Evolutionary conservation across 2,113 vertebrate genomes (phyloP), one percentile per base, ranked within the genome.

Genomic region (Euleptes europaea): DNA sequence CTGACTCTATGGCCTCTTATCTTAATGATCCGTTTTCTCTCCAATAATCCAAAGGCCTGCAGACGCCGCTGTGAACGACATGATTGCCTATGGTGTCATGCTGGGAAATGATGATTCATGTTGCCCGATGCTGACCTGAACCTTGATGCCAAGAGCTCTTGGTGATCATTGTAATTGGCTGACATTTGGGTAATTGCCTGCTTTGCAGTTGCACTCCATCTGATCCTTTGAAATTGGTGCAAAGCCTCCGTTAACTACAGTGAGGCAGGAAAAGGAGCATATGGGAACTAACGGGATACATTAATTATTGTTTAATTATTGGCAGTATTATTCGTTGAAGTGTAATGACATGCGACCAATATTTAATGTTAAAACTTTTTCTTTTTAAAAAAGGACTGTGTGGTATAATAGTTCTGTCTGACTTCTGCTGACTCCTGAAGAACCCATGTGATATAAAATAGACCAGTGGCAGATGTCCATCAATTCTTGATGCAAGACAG

Each of bases 221-320:
- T 79, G 76, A 85, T 82, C 72, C 38, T 82, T 65, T 86, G 63
- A 80, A 81, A 81, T 69, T 57, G 31, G 33, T 82, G 71, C 49
- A 75, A 54, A 69, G 84, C 42, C 49, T 81, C 79, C 54, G 47
- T 86, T 86, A 86, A 75, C 71, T 75, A 82, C 72, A 57, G 60
- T 19, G 60, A 70, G 60, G 35, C 75, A 57, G 63, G 65, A 78
- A 69, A 81, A 85, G 33, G 84, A 85, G 69, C 84, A 85, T 80
- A 85, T 86, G 79, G 78, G 44, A 82, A 70, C 63, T 75, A 82
- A 86, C 57, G 31, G 35, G 79, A 57, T 35, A 57, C 76, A 80
- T 81, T 86, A 86, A 85, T 82, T 86, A 86, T 60, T 86, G 71
- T 69, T 86, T 65, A 86, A 81, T 86, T 86, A 82, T 86, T 86